These are phyloP conservation scores for Setophaga kirtlandii DNA, from an alignment of 2,113 vertebrate genomes.

Conservation along the genomic window DNA sequence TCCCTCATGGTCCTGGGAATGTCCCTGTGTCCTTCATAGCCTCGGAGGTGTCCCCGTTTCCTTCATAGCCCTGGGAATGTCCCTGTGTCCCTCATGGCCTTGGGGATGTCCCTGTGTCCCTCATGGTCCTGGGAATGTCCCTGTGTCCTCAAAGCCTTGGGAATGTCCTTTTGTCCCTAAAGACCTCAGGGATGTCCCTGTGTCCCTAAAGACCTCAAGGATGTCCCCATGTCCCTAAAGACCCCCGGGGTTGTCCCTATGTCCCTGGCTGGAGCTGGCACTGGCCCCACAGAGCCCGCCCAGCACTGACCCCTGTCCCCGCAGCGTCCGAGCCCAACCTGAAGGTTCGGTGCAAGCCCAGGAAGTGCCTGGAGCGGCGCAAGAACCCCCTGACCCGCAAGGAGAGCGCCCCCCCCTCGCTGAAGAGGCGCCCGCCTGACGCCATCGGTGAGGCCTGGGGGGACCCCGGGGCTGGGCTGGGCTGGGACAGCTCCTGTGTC, in stretches of 20 bases:
- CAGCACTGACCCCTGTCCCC: neutral
- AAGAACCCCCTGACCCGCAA: slow-evolving; percentile 91
- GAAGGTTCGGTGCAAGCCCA: slow-evolving; percentile 89
- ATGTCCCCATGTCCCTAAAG: neutral
- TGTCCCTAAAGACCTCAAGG: neutral
- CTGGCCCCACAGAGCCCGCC: neutral
- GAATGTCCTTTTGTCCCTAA: neutral
- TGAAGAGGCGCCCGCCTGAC: slow-evolving; percentile 81
- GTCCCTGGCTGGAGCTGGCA: neutral
- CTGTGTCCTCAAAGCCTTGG: neutral
- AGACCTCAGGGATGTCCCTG: no score
- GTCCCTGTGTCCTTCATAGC: neutral
- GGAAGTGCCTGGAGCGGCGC: slow-evolving; percentile 87
- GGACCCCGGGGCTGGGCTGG: no score
- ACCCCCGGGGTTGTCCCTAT: neutral
- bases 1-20: neutral
- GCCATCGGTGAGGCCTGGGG: slow-evolving; percentile 74
- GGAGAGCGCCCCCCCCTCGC: slow-evolving; percentile 86
- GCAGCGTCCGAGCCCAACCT: slow-evolving; percentile 94
- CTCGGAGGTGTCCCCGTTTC: neutral
- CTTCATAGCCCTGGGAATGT: rapidly evolving
- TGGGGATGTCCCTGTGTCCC: rapidly evolving
- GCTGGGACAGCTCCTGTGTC: no score
- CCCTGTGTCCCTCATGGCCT: neutral
- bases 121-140: rapidly evolving